Evolutionary conservation across 2,888 invertebrate genomes (phyloP).

Genomic region (Amphipyra tragopoginis): DNA sequence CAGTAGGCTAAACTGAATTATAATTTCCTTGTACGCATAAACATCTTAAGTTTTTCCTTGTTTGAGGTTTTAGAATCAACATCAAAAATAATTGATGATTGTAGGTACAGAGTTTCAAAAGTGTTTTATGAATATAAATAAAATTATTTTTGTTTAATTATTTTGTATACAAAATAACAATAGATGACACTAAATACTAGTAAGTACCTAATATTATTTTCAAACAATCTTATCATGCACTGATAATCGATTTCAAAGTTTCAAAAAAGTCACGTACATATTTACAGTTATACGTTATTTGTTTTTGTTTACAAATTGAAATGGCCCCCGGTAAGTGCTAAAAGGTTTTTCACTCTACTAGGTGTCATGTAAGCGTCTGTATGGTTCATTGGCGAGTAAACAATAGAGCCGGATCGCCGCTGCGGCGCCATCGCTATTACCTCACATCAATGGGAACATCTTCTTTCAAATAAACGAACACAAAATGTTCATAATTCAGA

Average conservation of each 20-base stretch:
- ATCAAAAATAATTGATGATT: too few species aligned
- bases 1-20: slow-evolving; percentile 7
- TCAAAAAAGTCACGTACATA: background rate
- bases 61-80: slow-evolving; percentile 12
- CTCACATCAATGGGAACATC: slow-evolving; percentile 70
- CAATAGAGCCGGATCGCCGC: slow-evolving; percentile 71
- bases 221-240: too few species aligned
- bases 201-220: too few species aligned
- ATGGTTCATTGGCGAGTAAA: slow-evolving; percentile 62
- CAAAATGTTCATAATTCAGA: slow-evolving; percentile 70
- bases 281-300: slow-evolving; percentile 1
- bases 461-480: slow-evolving; percentile 73
- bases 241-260: too few species aligned
- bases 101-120: too few species aligned
- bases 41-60: slow-evolving; percentile 18
- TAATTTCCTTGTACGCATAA: background rate
- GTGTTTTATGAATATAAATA: too few species aligned
- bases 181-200: too few species aligned
- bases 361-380: slow-evolving; percentile 51
- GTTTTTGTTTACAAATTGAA: slow-evolving; percentile 28
- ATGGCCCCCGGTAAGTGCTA: slow-evolving; percentile 51
- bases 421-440: slow-evolving; percentile 80
- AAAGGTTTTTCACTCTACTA: slow-evolving; percentile 62
- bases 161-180: too few species aligned
- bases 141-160: too few species aligned